phyloP scores from a whole-genome alignment of 2,797 vertebrate genomes.

The Passerculus sandwichensis region DNA sequence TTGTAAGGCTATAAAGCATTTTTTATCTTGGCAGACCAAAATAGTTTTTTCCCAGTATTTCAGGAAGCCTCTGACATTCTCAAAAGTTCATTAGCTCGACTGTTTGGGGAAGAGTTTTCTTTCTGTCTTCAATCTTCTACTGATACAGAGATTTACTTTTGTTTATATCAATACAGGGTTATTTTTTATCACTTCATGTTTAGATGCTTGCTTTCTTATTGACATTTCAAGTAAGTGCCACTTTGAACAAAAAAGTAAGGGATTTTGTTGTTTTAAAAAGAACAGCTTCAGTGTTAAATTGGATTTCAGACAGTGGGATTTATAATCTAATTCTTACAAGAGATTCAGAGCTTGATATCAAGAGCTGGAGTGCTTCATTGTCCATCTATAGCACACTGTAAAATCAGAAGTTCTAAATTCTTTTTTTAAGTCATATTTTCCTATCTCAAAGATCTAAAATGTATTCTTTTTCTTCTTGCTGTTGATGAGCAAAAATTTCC shows the following conservation, averaged over 20 bases:
- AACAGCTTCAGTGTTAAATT: neutral
- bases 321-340: constrained; percentile 21
- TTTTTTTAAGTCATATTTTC: neutral
- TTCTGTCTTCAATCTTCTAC: constrained; percentile 13
- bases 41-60: constrained; percentile 29
- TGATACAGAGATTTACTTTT: neutral
- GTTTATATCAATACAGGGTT: neutral
- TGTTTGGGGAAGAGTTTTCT: neutral
- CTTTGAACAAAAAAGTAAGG: neutral
- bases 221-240: neutral
- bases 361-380: neutral
- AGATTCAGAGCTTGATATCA: neutral
- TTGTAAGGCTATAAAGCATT: constrained; percentile 3
- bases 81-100: constrained; percentile 8
- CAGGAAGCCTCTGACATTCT: constrained; percentile 27
- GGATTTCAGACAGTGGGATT: neutral
- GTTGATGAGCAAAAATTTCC: neutral
- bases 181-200: neutral
- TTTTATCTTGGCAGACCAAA: constrained; percentile 47
- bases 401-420: neutral
- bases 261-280: neutral
- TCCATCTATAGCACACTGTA: neutral
- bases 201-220: neutral
- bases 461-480: neutral
- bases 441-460: neutral